phyloP scores from a whole-genome alignment of 2,888 invertebrate genomes.

The Cinara cedri region DNA sequence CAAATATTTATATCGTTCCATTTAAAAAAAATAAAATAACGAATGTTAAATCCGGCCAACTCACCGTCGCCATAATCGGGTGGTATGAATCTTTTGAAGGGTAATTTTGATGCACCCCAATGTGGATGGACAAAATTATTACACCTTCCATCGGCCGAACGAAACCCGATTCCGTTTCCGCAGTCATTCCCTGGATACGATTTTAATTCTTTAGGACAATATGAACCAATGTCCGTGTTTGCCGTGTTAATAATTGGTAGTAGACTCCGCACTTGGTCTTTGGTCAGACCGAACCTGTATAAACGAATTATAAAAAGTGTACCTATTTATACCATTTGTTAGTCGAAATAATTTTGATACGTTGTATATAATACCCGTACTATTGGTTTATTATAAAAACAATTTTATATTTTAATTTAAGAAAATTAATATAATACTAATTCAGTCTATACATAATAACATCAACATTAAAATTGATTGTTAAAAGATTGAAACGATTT shows the following conservation, averaged over 20 bases:
- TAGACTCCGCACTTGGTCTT: conserved; percentile 62
- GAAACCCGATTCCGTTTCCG: conserved; percentile 60
- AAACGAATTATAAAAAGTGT: background rate
- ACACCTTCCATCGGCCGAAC: conserved; percentile 63
- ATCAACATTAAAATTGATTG: no score
- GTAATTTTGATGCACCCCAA: conserved; percentile 63
- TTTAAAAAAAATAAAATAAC: no score
- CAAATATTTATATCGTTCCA: no score
- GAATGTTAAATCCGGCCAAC: conserved; percentile 13
- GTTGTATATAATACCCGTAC: no score
- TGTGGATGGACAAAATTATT: conserved; percentile 64
- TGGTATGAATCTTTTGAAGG: conserved; percentile 61
- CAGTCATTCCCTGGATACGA: conserved; percentile 50
- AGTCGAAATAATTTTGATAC: no score
- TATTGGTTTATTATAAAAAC: no score
- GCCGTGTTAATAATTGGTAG: conserved; percentile 63
- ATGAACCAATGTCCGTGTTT: conserved; percentile 62
- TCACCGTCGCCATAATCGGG: conserved; percentile 62
- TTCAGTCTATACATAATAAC: no score
- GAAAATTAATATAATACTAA: no score
- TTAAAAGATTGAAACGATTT: no score
- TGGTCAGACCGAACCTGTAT: conserved; percentile 62
- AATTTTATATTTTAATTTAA: no score
- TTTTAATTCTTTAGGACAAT: conserved; percentile 62
- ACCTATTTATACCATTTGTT: background rate